Base-by-base conservation (phyloP, 2,888 invertebrate genomes). In the Tricholauxania praeusta region DNA sequence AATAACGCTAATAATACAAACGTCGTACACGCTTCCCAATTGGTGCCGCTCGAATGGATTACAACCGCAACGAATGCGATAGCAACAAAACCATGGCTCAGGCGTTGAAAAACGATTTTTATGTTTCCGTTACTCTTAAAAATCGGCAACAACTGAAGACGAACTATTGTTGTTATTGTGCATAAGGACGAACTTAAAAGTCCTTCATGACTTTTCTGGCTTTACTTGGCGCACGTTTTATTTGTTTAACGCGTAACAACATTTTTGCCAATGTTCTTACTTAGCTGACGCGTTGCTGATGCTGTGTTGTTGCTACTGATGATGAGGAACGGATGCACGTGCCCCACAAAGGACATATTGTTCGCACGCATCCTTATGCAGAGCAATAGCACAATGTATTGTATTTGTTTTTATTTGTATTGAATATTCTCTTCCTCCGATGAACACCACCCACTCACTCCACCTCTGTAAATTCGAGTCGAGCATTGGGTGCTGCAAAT, bases 261-360 rank as follows among this genome's bases (percentile, higher is more conserved):
- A 72, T 74, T 74, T 73, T 62, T 73, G 73, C 73, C 55, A 19
- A 48, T 51, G 69, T 55, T 69, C 39, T 65, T 59, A 59, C 47
- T 47, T 22, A 55, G 47, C 39, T 39, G 39, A 39, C 28, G 28
- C 28, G 28, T 49, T 51, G 51, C 52, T 52, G 70, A 28, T 47
- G 74, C 55, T 63, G 0, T 28, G 28, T 49, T 51, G 51, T 62
- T 52, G 62, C n/a, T 47, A 72, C 55, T 63, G 63, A 73, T 72
- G 57, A 15, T 28, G 39, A 52, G 59, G 57, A 71, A 74, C 78
- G 69, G 76, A 77, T 76, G 81, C 82, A 83, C 83, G 82, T 82
- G 84, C 80, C 83, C 78, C 75, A 71, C 77, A 78, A 70, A 75
- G 72, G 74, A 80, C 83, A 82, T 83, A 83, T 82, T 82, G 84